These are phyloP conservation scores for Solea solea DNA, from an alignment of 2,113 vertebrate genomes.

Conservation along the genomic window DNA sequence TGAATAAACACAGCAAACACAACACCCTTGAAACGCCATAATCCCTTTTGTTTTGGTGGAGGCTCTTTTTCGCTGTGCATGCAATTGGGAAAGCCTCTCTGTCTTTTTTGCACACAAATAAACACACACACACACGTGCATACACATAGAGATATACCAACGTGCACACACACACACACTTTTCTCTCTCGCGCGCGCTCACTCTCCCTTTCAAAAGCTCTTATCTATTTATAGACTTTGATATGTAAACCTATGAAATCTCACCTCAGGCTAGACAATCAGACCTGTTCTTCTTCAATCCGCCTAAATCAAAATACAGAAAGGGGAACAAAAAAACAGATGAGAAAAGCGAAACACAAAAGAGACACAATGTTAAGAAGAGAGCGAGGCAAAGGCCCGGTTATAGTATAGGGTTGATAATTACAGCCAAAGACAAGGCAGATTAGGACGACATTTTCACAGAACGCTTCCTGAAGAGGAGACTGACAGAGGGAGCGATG, in stretches of 20 bases:
- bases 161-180: slow-evolving; percentile 42
- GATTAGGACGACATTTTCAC: slow-evolving; percentile 69
- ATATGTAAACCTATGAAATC: slow-evolving; percentile 85
- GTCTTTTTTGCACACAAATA: slow-evolving; percentile 33
- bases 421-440: slow-evolving; percentile 77
- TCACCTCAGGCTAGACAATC: slow-evolving; percentile 83
- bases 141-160: slow-evolving; percentile 37
- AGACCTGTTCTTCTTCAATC: slow-evolving; percentile 80
- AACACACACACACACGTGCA: slow-evolving; percentile 2
- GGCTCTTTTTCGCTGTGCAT: slow-evolving; percentile 76
- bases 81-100: slow-evolving; percentile 77
- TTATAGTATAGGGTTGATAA: slow-evolving; percentile 73
- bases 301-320: slow-evolving; percentile 78
- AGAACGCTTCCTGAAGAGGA: slow-evolving; percentile 69
- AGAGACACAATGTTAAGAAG: slow-evolving; percentile 73
- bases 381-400: slow-evolving; percentile 61
- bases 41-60: slow-evolving; percentile 83
- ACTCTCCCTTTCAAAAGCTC: slow-evolving; percentile 80
- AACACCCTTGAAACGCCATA: slow-evolving; percentile 81
- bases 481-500: slow-evolving; percentile 61
- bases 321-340: slow-evolving; percentile 71
- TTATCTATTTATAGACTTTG: slow-evolving; percentile 86
- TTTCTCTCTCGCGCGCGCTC: slow-evolving; percentile 55
- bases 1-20: slow-evolving; percentile 79
- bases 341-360: slow-evolving; percentile 73